Percentiles rank a stretch among this genome's conserved stretches.
Conservation (phyloP, 2,113 vertebrate genomes). For the Myanophis thanlyinensis region DNA sequence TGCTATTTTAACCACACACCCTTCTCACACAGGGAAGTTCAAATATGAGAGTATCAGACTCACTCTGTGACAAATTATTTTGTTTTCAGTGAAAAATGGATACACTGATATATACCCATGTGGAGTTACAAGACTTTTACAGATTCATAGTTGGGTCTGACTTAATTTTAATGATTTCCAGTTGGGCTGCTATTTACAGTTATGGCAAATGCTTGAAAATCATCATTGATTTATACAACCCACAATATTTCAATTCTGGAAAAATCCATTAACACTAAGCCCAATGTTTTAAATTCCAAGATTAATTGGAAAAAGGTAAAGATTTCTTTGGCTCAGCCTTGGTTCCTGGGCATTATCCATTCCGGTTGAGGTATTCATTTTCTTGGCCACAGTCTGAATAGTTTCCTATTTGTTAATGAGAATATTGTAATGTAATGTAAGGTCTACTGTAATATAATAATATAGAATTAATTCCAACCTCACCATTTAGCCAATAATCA, state of each 20-base stretch:
- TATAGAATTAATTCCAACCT: conserved; percentile 10
- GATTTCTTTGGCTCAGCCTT: neutral
- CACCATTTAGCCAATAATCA: neutral
- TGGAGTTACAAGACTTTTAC: conserved; percentile 69
- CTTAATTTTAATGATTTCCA: conserved; percentile 70
- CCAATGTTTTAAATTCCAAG: neutral
- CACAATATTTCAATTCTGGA: conserved; percentile 43
- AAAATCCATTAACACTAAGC: conserved; percentile 32
- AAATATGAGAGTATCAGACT: conserved; percentile 70
- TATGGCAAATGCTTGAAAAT: conserved; percentile 56
- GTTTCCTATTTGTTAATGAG: conserved; percentile 11
- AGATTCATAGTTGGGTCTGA: conserved; percentile 80
- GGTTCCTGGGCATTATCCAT: neutral
- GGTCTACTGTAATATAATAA: too few species aligned
- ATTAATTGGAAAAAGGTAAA: neutral
- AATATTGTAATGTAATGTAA: neutral
- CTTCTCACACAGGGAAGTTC: conserved; percentile 56
- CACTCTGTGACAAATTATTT: conserved; percentile 71
- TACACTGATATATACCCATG: conserved; percentile 78
- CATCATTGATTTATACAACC: conserved; percentile 48
- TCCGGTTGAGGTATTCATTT: neutral
- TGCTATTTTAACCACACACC: conserved; percentile 58
- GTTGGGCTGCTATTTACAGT: conserved; percentile 59
- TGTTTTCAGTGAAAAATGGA: conserved; percentile 83
- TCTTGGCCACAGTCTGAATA: neutral